Conservation (phyloP, 2,888 invertebrate genomes). For the Diplazon laetatorius region DNA sequence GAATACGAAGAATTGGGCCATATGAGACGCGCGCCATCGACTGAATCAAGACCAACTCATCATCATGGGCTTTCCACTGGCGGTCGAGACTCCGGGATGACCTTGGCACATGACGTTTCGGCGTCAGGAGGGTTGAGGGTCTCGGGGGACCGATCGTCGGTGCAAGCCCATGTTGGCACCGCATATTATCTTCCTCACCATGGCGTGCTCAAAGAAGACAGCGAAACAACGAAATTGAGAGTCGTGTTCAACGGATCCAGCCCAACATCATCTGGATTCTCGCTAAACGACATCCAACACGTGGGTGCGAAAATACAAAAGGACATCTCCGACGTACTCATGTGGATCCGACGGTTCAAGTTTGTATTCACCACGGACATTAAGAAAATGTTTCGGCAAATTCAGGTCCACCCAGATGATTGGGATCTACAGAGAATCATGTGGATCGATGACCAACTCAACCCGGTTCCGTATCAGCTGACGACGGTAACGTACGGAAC, state of each 20-base stretch:
- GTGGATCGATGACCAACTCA: slow-evolving; percentile 67
- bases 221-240: slow-evolving; percentile 46
- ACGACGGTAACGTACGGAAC: slow-evolving; percentile 54
- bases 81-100: not conserved
- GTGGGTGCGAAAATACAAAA: slow-evolving; percentile 49
- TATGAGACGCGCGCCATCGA: not conserved
- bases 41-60: not conserved
- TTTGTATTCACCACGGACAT: slow-evolving; percentile 57
- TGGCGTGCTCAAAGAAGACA: slow-evolving; percentile 30
- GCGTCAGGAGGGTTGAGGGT: not conserved
- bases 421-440: slow-evolving; percentile 76
- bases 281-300: slow-evolving; percentile 46
- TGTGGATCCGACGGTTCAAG: slow-evolving; percentile 29
- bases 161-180: not conserved
- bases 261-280: slow-evolving; percentile 34
- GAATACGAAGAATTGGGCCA: not conserved
- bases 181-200: slow-evolving; percentile 49
- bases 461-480: slow-evolving; percentile 26
- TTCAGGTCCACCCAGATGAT: slow-evolving; percentile 62
- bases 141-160: not conserved
- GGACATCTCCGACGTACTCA: slow-evolving; percentile 51
- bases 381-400: slow-evolving; percentile 61
- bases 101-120: not conserved
- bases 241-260: slow-evolving; percentile 59
- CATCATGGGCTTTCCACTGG: not conserved